Evolutionary conservation across 2,888 invertebrate species (phyloP).

Genomic region (Gonocerus acuteangulatus): DNA sequence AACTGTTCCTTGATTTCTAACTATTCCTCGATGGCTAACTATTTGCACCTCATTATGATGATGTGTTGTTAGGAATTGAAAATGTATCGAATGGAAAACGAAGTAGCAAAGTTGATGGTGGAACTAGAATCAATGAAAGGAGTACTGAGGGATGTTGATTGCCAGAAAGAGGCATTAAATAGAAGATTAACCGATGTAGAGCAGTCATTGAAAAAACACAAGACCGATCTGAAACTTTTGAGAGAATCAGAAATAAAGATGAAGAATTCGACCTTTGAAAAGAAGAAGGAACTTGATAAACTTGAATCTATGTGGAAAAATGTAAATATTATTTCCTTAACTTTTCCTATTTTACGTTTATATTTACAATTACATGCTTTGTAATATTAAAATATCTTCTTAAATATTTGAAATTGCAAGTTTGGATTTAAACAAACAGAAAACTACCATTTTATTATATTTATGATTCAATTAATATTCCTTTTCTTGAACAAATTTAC

Average conservation of each 20-base stretch:
- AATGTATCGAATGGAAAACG: conserved; percentile 17
- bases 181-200: conserved; percentile 13
- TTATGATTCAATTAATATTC: too few species aligned
- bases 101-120: conserved; percentile 21
- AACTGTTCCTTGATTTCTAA: too few species aligned
- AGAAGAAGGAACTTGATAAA: conserved; percentile 6
- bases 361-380: too few species aligned
- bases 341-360: not conserved
- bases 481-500: too few species aligned
- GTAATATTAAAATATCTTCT: too few species aligned
- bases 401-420: too few species aligned
- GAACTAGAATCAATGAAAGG: conserved; percentile 21
- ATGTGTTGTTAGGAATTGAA: conserved; percentile 2
- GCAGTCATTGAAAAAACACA: not conserved
- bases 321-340: not conserved
- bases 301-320: not conserved
- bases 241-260: not conserved
- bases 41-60: too few species aligned
- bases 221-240: not conserved
- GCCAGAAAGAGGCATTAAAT: conserved; percentile 4
- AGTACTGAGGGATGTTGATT: conserved; percentile 2
- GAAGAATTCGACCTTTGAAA: not conserved
- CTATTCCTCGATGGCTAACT: too few species aligned
- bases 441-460: too few species aligned
- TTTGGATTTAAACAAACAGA: too few species aligned